These are phyloP conservation scores for Andrena bucephala DNA, from an alignment of 2,888 invertebrate genomes.

Conservation along the genomic window DNA sequence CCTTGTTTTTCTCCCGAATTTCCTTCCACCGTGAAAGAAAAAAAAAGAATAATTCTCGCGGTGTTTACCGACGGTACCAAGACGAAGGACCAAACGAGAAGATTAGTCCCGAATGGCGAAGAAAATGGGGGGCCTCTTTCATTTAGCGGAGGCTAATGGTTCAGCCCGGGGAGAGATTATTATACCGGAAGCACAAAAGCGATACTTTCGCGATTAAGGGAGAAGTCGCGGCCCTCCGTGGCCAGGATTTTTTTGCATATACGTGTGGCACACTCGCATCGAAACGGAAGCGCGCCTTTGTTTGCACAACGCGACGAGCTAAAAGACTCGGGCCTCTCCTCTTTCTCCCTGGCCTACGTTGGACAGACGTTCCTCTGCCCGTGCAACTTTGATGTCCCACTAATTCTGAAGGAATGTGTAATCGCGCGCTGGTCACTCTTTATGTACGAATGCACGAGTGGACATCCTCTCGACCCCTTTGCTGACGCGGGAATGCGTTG, in stretches of 20 bases:
- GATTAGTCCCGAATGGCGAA: slow-evolving; percentile 48
- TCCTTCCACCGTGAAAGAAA: slow-evolving; percentile 15
- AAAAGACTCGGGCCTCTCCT: slow-evolving; percentile 51
- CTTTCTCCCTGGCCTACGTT: slow-evolving; percentile 62
- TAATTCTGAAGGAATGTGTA: slow-evolving; percentile 82
- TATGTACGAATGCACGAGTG: slow-evolving; percentile 38
- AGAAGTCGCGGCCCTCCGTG: slow-evolving; percentile 76
- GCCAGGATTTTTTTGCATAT: slow-evolving; percentile 40
- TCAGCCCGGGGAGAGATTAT: slow-evolving; percentile 78
- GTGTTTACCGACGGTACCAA: slow-evolving; percentile 43
- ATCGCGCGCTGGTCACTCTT: slow-evolving; percentile 69
- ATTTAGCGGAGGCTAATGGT: slow-evolving; percentile 71
- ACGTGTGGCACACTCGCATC: slow-evolving; percentile 22
- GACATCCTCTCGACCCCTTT: slow-evolving; percentile 59
- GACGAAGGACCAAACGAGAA: slow-evolving; percentile 54
- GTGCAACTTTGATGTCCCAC: slow-evolving; percentile 74
- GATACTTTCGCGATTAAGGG: slow-evolving; percentile 83
- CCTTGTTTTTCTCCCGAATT: slow-evolving; percentile 37
- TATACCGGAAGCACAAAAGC: slow-evolving; percentile 82
- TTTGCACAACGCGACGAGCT: slow-evolving; percentile 61
- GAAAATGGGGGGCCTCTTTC: slow-evolving; percentile 43
- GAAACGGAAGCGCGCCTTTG: slow-evolving; percentile 53
- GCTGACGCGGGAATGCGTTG: slow-evolving; percentile 10
- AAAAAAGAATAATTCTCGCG: slow-evolving; percentile 64
- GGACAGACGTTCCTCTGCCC: slow-evolving; percentile 43